Base-by-base conservation (phyloP, 2,888 invertebrate genomes). In the Ophion costatus region DNA sequence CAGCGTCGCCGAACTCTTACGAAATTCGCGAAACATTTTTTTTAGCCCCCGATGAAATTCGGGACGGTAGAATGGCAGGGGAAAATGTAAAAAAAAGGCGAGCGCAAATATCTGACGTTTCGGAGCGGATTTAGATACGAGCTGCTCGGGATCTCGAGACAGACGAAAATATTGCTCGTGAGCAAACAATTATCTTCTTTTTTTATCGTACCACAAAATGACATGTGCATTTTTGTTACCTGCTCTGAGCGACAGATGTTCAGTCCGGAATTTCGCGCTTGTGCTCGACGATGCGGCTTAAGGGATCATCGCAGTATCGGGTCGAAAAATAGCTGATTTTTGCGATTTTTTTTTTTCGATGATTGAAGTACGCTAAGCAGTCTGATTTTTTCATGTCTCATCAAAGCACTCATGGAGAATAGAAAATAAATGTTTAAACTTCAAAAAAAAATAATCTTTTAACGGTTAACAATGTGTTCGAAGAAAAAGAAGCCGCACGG, bases 31-130 rank as follows among this genome's bases (percentile, higher is more conserved):
- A 51, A 51, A 51, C 5, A 4, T 51, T 59, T 20, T 59, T 22
- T 22, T 59, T 22, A 59, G 59, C 22, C 10, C 22, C 11, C 20
- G 1, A 22, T 20, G 20, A 59, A 59, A 59, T 59, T 59, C 17
- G 11, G 57, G 57, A 75, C 45, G 45, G 42, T n/a, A 42, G 14
- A 59, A 59, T 57, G 7, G 38, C 45, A n/a, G 45, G 11, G 10
- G 33, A 57, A 74, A 80, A 63, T 56, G 69, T 11, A 45, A 61
- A 63, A 61, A 61, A 29, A 45, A 33, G 71, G 61, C 20, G 24
- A 29, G 29, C 24, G 29, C 69, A 45, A n/a, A 17, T 51, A 70
- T 59, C 42, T 59, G 77, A 77, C 77, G 67, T 77, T 67, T 67
- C 59, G 59, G 5, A 51, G 29, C 24, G 42, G 56, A 66, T 66